Conservation (phyloP, 2,797 vertebrate species). For the Coreius guichenoti region DNA sequence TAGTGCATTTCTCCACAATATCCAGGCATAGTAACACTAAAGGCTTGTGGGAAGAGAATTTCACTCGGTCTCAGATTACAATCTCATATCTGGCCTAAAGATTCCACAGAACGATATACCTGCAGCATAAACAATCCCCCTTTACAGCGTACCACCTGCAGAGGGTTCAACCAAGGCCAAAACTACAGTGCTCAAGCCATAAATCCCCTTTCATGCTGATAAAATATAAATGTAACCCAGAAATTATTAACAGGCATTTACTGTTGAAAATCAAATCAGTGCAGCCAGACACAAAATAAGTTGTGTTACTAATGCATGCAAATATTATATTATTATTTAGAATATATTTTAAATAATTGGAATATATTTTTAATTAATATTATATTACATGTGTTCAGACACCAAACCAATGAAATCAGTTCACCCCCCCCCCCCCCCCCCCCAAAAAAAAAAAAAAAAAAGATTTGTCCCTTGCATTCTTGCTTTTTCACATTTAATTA, state of each 20-base stretch:
- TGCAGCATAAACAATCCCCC: constrained; percentile 39
- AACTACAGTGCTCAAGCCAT: not conserved
- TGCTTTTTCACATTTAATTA: not conserved
- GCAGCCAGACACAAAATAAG: not conserved
- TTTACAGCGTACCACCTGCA: constrained; percentile 41
- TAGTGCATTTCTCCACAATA: constrained; percentile 31
- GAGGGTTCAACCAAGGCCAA: constrained; percentile 36
- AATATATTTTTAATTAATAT: not conserved
- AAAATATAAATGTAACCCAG: constrained; percentile 19
- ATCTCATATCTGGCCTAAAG: constrained; percentile 40
- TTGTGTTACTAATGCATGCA: not conserved
- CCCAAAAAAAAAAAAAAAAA: not conserved
- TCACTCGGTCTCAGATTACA: constrained; percentile 45
- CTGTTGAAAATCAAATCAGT: not conserved
- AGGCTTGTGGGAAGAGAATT: constrained; percentile 39
- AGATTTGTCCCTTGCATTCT: not conserved
- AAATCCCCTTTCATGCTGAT: constrained; percentile 24
- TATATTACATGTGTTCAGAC: not conserved
- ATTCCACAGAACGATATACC: constrained; percentile 33
- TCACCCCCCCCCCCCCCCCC: too few relatives aligned
- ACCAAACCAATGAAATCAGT: not conserved
- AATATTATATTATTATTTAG: not conserved
- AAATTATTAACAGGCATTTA: constrained; percentile 34
- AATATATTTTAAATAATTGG: not conserved
- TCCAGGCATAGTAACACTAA: constrained; percentile 23